phyloP scores from a whole-genome alignment of 2,113 vertebrate species.

The Phalacrocorax carbo region DNA sequence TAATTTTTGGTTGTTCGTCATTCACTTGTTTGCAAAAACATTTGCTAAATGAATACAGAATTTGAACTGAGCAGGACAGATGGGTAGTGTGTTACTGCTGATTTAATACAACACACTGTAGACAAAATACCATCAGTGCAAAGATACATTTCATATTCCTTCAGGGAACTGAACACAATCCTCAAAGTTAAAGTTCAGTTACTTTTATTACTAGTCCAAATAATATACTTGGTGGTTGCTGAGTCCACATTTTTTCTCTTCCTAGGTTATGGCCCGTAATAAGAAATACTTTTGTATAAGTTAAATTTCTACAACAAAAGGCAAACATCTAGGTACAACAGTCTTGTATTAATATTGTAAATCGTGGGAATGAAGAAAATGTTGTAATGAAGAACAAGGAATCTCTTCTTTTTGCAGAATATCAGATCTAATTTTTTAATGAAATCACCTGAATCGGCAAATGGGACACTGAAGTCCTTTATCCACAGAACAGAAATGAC shows the following conservation, averaged over 20 bases:
- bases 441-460: background rate
- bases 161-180: constrained; percentile 1
- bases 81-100: background rate
- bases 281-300: background rate
- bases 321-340: background rate
- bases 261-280: background rate
- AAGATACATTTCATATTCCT: constrained; percentile 26
- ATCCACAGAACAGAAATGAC: background rate
- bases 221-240: background rate
- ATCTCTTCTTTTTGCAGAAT: background rate
- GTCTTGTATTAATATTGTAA: background rate
- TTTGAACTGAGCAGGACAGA: constrained; percentile 23
- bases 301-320: background rate
- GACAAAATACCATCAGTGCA: constrained; percentile 32
- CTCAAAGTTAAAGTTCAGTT: constrained; percentile 18
- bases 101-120: constrained; percentile 21
- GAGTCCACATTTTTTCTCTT: background rate
- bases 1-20: background rate
- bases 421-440: background rate
- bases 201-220: constrained; percentile 17
- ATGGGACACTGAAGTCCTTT: background rate
- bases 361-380: background rate
- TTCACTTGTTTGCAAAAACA: background rate
- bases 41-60: background rate
- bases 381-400: background rate